Percentiles rank a stretch among this genome's conserved stretches.
Evolutionary conservation across 2,797 vertebrate genomes (phyloP).

Genomic region (Phoxinus dragarum): DNA sequence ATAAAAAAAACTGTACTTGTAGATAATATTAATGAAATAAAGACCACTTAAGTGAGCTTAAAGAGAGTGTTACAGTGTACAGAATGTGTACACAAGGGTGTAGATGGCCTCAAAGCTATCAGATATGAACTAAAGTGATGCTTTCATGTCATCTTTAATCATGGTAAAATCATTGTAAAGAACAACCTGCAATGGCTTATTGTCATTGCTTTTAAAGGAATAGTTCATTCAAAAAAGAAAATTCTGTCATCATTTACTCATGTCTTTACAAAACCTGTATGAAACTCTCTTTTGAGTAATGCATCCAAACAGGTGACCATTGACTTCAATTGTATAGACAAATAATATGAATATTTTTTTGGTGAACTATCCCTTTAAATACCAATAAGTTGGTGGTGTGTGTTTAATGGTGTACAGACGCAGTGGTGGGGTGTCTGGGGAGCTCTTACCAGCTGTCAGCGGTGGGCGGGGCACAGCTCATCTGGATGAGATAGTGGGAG

Average conservation of each 20-base stretch:
- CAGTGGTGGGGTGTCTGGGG: neutral
- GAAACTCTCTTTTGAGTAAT: neutral
- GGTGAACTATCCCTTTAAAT: neutral
- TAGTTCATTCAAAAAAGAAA: too few species aligned
- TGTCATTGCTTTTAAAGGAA: neutral
- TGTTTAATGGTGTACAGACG: neutral
- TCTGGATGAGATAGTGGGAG: slow-evolving; percentile 38
- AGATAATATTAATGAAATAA: neutral
- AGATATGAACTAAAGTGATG: neutral
- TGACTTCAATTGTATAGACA: neutral
- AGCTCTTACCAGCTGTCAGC: slow-evolving; percentile 32
- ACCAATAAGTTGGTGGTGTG: neutral
- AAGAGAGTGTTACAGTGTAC: neutral
- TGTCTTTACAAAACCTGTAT: neutral
- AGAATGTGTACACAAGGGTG: neutral
- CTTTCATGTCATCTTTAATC: neutral
- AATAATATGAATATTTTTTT: neutral
- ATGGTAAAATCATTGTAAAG: neutral
- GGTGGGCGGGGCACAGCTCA: slow-evolving; percentile 22
- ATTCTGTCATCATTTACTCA: neutral
- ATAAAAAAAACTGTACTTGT: neutral
- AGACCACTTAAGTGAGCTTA: neutral
- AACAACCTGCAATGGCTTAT: neutral
- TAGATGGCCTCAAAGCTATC: neutral
- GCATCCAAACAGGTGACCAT: neutral